phyloP scores from a whole-genome alignment of 2,797 vertebrate species.

The Onychomys arenicola region DNA sequence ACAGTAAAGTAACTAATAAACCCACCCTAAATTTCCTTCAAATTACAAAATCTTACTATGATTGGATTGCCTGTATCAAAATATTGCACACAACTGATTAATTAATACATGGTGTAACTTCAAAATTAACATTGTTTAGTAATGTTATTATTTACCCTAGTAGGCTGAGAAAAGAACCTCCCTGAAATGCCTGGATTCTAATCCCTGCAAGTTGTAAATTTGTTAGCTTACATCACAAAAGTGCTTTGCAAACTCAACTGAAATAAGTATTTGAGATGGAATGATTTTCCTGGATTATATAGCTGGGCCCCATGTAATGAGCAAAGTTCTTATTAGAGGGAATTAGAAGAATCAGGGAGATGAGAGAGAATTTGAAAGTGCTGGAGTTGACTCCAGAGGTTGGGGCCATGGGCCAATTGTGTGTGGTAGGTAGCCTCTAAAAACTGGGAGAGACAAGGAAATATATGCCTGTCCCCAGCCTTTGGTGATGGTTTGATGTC shows the following conservation, averaged over 20 bases:
- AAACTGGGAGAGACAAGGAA: not conserved
- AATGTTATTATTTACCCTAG: not conserved
- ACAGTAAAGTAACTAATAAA: not conserved
- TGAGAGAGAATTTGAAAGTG: not conserved
- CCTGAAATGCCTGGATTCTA: not conserved
- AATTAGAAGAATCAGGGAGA: not conserved
- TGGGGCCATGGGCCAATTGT: not conserved
- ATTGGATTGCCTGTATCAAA: constrained; percentile 19
- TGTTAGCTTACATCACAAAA: not conserved
- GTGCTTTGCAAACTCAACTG: not conserved
- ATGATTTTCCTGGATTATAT: not conserved
- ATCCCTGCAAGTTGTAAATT: not conserved
- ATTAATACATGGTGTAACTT: not conserved
- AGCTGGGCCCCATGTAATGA: not conserved
- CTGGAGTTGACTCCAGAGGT: not conserved
- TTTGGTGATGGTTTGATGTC: not conserved
- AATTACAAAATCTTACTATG: constrained; percentile 44
- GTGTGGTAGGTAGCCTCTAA: not conserved
- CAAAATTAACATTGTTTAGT: not conserved
- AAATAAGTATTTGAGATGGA: not conserved
- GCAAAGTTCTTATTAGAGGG: not conserved
- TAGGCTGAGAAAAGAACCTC: not conserved
- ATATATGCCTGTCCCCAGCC: not conserved
- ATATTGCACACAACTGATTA: constrained; percentile 50
- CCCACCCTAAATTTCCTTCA: not conserved